Evolutionary conservation across 2,797 vertebrate species (phyloP).

Genomic region (Alouatta caraya): DNA sequence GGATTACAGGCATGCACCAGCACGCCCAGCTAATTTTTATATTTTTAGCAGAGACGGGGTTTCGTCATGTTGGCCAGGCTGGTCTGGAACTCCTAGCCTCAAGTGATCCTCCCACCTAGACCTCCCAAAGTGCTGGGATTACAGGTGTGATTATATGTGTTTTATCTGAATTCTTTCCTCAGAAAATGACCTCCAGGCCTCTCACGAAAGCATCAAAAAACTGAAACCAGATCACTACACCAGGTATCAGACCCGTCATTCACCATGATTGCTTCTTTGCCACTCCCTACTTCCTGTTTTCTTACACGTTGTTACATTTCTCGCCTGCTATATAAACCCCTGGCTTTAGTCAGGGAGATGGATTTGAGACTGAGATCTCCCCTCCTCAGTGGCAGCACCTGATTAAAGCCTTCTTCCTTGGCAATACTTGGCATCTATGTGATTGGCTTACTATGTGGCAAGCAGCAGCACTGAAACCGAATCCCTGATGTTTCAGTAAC

Average conservation of each 20-base stretch:
- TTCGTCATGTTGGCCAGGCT: not conserved
- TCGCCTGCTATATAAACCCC: accelerated
- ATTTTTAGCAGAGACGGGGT: not conserved
- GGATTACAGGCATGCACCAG: not conserved
- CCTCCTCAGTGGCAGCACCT: not conserved
- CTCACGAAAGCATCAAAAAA: not conserved
- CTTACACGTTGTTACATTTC: not conserved
- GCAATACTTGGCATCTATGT: not conserved
- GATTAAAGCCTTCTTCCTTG: not conserved
- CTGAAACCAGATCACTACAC: not conserved
- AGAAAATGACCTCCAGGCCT: not conserved
- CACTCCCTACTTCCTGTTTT: not conserved
- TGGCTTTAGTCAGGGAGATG: too few species aligned
- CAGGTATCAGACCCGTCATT: not conserved
- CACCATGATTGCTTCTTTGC: not conserved
- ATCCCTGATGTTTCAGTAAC: not conserved
- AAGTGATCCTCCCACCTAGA: not conserved
- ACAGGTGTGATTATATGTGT: not conserved
- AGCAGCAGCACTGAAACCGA: not conserved
- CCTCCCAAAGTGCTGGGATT: not conserved
- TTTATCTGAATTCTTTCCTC: not conserved
- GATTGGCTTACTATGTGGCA: not conserved
- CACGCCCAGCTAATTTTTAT: not conserved
- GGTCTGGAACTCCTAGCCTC: not conserved
- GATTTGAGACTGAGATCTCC: not conserved